These are phyloP conservation scores for Coenonympha arcania DNA, from an alignment of 2,888 invertebrate genomes.

Conservation along the genomic window DNA sequence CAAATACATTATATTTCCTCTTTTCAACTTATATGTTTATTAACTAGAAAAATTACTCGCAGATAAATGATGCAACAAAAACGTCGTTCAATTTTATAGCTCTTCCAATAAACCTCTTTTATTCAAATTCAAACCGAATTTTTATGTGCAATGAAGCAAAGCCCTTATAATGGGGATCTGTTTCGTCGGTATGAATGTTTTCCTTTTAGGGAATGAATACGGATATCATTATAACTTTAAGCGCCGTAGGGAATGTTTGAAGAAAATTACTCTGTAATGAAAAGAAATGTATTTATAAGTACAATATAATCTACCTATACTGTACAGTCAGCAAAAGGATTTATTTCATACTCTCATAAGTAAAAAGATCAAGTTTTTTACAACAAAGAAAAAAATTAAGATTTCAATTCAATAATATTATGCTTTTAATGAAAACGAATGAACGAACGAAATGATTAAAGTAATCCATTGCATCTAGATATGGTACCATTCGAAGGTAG, in stretches of 20 bases:
- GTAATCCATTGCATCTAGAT: too few species aligned
- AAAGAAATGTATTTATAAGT: background rate
- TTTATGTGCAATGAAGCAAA: slow-evolving; percentile 34
- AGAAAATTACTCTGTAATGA: slow-evolving; percentile 3
- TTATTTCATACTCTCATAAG: too few species aligned
- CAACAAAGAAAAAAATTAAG: too few species aligned
- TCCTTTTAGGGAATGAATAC: slow-evolving; percentile 27
- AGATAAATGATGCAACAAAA: slow-evolving; percentile 6
- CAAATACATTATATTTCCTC: too few species aligned
- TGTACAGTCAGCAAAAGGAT: too few species aligned
- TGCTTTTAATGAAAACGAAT: too few species aligned
- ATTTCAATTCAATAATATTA: too few species aligned
- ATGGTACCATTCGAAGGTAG: too few species aligned
- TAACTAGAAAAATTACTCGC: slow-evolving; percentile 3
- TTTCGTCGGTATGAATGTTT: slow-evolving; percentile 38
- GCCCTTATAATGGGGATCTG: slow-evolving; percentile 46
- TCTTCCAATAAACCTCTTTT: slow-evolving; percentile 18
- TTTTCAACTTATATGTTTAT: background rate
- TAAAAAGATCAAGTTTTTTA: too few species aligned
- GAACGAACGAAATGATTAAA: too few species aligned
- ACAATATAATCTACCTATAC: too few species aligned
- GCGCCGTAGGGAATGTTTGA: slow-evolving; percentile 2
- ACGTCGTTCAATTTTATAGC: slow-evolving; percentile 17
- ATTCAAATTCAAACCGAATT: slow-evolving; percentile 25
- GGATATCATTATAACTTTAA: slow-evolving; percentile 20